Conservation (phyloP, 2,797 vertebrate genomes). For the Pseudopleuronectes americanus region DNA sequence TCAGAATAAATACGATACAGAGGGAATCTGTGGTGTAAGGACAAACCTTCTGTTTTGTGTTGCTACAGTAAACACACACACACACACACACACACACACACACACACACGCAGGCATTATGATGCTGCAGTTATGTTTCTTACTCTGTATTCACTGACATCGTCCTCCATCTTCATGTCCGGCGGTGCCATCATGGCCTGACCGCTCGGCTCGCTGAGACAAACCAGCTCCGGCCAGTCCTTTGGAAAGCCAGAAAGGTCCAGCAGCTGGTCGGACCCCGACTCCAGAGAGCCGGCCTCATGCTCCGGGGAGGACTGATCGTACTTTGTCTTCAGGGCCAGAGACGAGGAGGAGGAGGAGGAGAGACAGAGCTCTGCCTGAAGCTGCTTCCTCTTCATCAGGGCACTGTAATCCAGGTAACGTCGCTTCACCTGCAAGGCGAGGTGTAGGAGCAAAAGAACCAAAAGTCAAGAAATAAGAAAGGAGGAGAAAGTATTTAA, state of each 20-base stretch:
- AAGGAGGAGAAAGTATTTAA: not conserved
- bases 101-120: not conserved
- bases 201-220: conserved; percentile 85
- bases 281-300: conserved; percentile 86
- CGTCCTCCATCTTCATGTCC: conserved; percentile 92
- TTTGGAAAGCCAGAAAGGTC: conserved; percentile 88
- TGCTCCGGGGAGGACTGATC: conserved; percentile 89
- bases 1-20: not conserved
- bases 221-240: conserved; percentile 91
- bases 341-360: conserved; percentile 68
- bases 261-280: conserved; percentile 87
- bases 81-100: not conserved
- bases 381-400: conserved; percentile 93
- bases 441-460: not conserved
- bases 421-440: conserved; percentile 86
- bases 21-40: conserved; percentile 1
- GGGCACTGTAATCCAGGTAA: conserved; percentile 92
- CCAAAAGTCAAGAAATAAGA: not conserved
- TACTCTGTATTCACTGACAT: conserved; percentile 89
- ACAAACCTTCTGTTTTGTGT: not conserved
- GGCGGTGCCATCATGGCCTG: conserved; percentile 76
- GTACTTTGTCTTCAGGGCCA: conserved; percentile 87
- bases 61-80: not conserved
- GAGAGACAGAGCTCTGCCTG: conserved; percentile 86
- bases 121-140: conserved; percentile 13